Conservation (phyloP, 2,113 vertebrate species). For the Eretmochelys imbricata region DNA sequence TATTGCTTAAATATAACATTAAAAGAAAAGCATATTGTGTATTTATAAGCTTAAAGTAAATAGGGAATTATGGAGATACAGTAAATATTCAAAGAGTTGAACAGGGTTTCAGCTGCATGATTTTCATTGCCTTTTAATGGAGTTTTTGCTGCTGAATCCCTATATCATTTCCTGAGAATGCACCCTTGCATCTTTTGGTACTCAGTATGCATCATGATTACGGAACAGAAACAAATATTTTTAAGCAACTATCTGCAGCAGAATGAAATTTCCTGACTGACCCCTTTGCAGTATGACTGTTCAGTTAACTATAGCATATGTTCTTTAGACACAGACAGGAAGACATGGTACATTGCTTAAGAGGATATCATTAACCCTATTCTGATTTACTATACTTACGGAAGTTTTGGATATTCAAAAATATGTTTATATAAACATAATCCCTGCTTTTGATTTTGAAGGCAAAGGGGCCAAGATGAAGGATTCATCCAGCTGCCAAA, state of each 20-base stretch:
- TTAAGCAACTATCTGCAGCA: neutral
- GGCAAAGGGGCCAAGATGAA: neutral
- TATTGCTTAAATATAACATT: neutral
- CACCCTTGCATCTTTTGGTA: neutral
- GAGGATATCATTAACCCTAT: neutral
- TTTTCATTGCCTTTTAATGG: neutral
- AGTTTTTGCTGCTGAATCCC: neutral
- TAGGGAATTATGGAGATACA: neutral
- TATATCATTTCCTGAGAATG: neutral
- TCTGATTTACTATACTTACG: too few relatives aligned
- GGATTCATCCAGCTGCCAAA: neutral
- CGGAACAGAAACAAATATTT: neutral
- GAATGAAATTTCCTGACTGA: neutral
- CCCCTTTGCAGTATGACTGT: neutral
- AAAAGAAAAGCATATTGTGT: neutral
- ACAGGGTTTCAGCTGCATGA: neutral
- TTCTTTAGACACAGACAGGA: neutral
- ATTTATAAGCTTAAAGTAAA: neutral
- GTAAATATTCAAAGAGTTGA: neutral
- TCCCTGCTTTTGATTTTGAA: neutral
- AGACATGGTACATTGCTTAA: neutral
- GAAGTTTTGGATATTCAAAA: neutral
- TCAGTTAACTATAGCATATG: neutral
- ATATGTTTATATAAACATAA: neutral
- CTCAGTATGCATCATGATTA: neutral